These are phyloP conservation scores for Labroides dimidiatus DNA, from an alignment of 2,797 vertebrate genomes.

Conservation along the genomic window DNA sequence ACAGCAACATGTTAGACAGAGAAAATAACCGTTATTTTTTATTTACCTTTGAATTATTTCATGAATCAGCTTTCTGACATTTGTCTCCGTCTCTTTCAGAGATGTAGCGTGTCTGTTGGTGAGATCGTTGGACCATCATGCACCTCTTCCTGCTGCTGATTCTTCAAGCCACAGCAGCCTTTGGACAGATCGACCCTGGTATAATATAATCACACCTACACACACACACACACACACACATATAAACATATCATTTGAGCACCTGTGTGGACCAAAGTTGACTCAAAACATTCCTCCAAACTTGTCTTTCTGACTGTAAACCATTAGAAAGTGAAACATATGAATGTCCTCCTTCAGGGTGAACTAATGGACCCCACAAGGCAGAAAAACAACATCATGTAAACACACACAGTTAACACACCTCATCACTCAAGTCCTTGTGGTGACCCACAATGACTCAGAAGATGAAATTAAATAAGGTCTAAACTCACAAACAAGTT, in stretches of 20 bases:
- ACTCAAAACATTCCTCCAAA: neutral
- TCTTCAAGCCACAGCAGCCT: slow-evolving; percentile 81
- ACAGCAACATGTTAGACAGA: too few species aligned
- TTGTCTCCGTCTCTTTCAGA: slow-evolving; percentile 61
- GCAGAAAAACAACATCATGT: too few species aligned
- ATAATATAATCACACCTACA: slow-evolving; percentile 16
- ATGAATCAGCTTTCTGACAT: neutral
- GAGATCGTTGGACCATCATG: slow-evolving; percentile 86
- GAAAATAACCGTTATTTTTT: too few species aligned
- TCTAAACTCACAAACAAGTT: too few species aligned
- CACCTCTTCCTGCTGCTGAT: slow-evolving; percentile 90
- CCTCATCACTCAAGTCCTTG: too few species aligned
- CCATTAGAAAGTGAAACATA: too few species aligned
- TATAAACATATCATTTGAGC: too few species aligned
- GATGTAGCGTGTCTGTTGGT: slow-evolving; percentile 82
- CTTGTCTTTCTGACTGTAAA: neutral
- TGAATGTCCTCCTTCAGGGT: neutral
- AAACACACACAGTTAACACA: too few species aligned
- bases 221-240: neutral
- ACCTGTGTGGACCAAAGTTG: neutral
- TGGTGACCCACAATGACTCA: too few species aligned
- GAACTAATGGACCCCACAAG: too few species aligned
- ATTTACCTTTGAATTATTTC: too few species aligned
- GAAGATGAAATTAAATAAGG: too few species aligned
- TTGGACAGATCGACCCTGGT: slow-evolving; percentile 90